These are phyloP conservation scores for Rafetus swinhoei DNA, from an alignment of 2,113 vertebrate species.

Conservation along the genomic window DNA sequence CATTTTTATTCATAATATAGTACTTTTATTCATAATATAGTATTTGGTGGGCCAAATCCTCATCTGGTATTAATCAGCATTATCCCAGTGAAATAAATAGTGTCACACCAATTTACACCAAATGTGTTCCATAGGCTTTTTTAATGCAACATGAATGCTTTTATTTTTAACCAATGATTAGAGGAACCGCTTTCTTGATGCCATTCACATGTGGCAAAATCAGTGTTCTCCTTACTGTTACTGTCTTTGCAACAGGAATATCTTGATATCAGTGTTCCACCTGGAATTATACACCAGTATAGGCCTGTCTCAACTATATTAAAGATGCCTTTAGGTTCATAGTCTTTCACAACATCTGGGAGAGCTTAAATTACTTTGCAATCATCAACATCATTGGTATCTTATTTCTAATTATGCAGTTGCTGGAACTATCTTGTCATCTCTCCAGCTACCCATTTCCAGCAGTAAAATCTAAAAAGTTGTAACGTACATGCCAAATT, in stretches of 20 bases:
- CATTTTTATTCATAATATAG: background rate
- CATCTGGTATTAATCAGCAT: background rate
- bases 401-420: background rate
- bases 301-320: background rate
- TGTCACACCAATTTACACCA: background rate
- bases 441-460: background rate
- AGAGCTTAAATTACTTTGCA: background rate
- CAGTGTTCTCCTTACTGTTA: background rate
- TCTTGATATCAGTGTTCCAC: background rate
- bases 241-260: background rate
- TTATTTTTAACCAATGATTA: constrained; percentile 14
- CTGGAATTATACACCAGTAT: background rate
- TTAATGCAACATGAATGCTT: background rate
- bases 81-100: background rate
- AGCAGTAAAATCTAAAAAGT: background rate
- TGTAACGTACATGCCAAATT: background rate
- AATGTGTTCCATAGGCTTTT: background rate
- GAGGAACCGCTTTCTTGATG: background rate
- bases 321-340: background rate
- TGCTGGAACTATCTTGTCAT: background rate
- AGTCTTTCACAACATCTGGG: constrained; percentile 6
- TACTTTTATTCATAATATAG: background rate
- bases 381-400: background rate
- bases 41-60: background rate
- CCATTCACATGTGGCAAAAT: background rate